phyloP scores from a whole-genome alignment of 1,140 invertebrate species.

The Luehdorfia chinensis region DNA sequence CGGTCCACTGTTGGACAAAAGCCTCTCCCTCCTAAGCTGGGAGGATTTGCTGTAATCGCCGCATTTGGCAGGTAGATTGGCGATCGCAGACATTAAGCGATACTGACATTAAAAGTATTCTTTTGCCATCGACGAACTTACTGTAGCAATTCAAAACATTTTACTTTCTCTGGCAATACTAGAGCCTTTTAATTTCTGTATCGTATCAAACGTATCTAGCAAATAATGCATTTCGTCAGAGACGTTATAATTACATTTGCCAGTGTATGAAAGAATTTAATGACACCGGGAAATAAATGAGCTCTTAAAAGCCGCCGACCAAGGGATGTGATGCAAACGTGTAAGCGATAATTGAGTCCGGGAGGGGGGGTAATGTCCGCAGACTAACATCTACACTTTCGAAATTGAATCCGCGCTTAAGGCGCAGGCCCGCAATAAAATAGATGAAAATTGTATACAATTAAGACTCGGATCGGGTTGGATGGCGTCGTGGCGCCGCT shows the following conservation, averaged over 20 bases:
- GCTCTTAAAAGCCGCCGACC: neutral
- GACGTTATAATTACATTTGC: constrained; percentile 7
- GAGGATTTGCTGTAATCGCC: no score
- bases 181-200: no score
- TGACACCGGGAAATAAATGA: constrained; percentile 10
- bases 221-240: constrained; percentile 7
- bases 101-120: no score
- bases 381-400: neutral
- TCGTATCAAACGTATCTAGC: neutral
- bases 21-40: no score
- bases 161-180: no score
- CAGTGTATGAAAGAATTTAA: constrained; percentile 4
- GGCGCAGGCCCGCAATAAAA: constrained; percentile 44
- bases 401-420: neutral
- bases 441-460: constrained; percentile 54
- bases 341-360: constrained; percentile 8
- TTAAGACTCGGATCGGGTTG: constrained; percentile 32
- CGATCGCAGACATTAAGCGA: no score
- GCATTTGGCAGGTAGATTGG: no score
- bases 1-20: no score
- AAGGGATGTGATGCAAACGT: neutral
- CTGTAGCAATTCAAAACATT: no score
- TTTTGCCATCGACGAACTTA: no score
- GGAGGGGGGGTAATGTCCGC: neutral
- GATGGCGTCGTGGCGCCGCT: constrained; percentile 30